These are phyloP conservation scores for Alligator mississippiensis DNA, from an alignment of 2,113 vertebrate species.

Conservation along the genomic window DNA sequence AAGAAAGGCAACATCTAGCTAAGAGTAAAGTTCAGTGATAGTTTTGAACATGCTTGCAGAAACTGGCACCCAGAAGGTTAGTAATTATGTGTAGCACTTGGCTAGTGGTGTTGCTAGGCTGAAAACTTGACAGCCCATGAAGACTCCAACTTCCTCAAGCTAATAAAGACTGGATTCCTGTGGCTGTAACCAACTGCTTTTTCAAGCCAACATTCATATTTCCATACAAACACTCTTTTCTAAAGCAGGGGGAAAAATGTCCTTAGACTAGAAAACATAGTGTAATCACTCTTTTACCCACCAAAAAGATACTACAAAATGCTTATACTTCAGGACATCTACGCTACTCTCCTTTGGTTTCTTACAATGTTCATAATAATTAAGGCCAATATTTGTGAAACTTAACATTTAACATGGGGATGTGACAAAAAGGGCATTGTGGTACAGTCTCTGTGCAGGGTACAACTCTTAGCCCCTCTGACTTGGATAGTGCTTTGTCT, in stretches of 20 bases:
- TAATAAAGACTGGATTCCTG: not conserved
- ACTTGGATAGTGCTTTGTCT: not conserved
- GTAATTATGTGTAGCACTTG: not conserved
- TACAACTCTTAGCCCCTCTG: too few relatives aligned
- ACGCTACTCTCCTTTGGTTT: not conserved
- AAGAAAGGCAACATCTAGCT: not conserved
- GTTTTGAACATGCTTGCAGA: not conserved
- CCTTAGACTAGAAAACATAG: not conserved
- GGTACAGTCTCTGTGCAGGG: too few relatives aligned
- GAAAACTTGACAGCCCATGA: conserved; percentile 5
- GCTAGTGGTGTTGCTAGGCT: not conserved
- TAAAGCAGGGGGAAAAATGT: not conserved
- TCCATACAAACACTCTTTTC: not conserved
- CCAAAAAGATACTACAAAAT: not conserved
- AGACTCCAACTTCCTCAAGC: not conserved
- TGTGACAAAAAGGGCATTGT: not conserved
- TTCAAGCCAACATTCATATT: not conserved
- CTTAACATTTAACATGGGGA: not conserved
- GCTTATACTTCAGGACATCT: not conserved
- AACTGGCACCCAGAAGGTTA: not conserved
- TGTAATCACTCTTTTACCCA: not conserved
- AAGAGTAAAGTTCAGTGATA: not conserved
- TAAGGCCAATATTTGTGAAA: not conserved
- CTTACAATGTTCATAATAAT: not conserved
- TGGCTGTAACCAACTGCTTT: not conserved